phyloP scores from a whole-genome alignment of 2,797 vertebrate genomes.

The Philypnodon macrostomus region DNA sequence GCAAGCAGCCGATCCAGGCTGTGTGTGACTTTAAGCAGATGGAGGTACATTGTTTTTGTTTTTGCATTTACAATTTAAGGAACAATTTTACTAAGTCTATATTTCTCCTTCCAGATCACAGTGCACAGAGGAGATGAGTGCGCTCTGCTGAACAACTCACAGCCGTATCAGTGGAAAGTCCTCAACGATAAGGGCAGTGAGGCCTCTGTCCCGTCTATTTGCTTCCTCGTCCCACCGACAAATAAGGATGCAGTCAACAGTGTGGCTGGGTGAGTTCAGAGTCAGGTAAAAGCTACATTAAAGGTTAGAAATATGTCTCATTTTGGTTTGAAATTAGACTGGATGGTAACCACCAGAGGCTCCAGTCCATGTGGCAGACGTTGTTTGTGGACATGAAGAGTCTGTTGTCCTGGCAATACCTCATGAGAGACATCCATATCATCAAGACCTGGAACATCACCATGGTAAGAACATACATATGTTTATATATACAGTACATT shows the following conservation, averaged over 20 bases:
- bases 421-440: constrained; percentile 85
- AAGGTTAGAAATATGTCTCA: not conserved
- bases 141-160: constrained; percentile 81
- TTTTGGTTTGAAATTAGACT: constrained; percentile 67
- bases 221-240: constrained; percentile 87
- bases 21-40: constrained; percentile 93
- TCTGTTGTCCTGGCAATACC: constrained; percentile 87
- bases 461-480: constrained; percentile 75
- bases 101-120: constrained; percentile 76
- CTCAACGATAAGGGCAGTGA: constrained; percentile 76
- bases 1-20: constrained; percentile 78
- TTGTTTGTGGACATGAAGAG: constrained; percentile 87
- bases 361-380: constrained; percentile 83
- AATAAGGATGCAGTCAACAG: constrained; percentile 88
- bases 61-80: too few relatives aligned
- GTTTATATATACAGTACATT: too few relatives aligned
- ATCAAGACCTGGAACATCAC: constrained; percentile 89
- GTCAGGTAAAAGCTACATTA: not conserved
- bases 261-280: constrained; percentile 75
- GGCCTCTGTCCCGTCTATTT: constrained; percentile 85
- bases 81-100: too few relatives aligned
- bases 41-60: too few relatives aligned
- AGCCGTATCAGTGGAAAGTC: constrained; percentile 88
- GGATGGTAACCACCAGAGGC: constrained; percentile 80
- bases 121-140: constrained; percentile 87